Base-by-base conservation (phyloP, 35 echinoderm and acorn worm species). In the Apostichopus japonicus region DNA sequence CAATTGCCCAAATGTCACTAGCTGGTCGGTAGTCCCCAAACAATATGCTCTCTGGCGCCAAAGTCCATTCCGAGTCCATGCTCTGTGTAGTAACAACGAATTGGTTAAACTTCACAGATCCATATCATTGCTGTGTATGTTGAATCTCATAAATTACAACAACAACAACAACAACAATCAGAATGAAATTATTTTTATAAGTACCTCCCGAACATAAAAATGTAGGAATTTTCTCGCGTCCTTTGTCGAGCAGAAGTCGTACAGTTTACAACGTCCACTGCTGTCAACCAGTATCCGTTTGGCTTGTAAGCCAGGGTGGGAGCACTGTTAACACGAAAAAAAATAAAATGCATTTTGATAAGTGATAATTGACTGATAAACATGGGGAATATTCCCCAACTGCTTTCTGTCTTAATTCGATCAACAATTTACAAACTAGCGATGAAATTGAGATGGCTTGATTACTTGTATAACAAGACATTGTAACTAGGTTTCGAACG, bases 1-100 rank as follows among this genome's bases (percentile, higher is more conserved):
- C 80, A 10, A 83, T 21, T 55, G 51, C 27, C 80, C 80, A 83
- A 5, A 83, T 22, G 33, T 83, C 80, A 55, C 80, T 83, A 8
- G 80, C 80, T 21, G 80, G 80, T 8, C 52, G 3, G 51, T 83
- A 54, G 19, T 54, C 80, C 2, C 51, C 80, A 27, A 54, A 56
- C 10, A 54, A 13, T 9, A 55, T 11, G 80, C 55, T 83, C 55
- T 83, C 80, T 8, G 80, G 80, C 16, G 80, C 51, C 52, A 83
- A 83, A 5, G 80, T 55, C 55, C 17, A 55, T 55, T 55, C 80
- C 52, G 16, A 44, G 23, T 80, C 78, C 14, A 8, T 17, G 27
- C 51, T 10, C 78, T 80, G 51, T 77, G 75, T n/a, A 77, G 24
- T 23, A 27, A 77, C 19, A 77, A 77, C 4, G 19, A 77, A 77